Base-by-base conservation (phyloP, 2,888 invertebrate species). In the Arctia plantaginis region DNA sequence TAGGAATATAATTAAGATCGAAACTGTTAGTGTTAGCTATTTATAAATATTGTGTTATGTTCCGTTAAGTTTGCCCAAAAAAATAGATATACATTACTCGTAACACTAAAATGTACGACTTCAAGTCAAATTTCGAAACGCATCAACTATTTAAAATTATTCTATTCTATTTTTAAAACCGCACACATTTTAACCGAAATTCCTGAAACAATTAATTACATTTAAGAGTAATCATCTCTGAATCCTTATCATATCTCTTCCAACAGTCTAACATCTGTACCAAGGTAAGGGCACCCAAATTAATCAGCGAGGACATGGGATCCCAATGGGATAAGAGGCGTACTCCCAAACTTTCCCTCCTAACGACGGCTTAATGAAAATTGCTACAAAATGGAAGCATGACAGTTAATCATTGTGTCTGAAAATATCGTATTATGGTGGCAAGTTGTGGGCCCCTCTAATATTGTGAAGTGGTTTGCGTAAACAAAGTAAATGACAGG, bases 301-400 rank as follows among this genome's bases (percentile, higher is more conserved):
- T 93, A 93, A 93, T 93, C 90, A 91, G 85, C 79, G 80, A 83
- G 87, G 93, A 92, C 92, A 90, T 87, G 89, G 90, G 90, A 51
- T 84, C 82, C 80, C 82, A 51, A 76, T 78, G 75, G 90, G 91
- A 89, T 90, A 87, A 91, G 90, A 88, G 90, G 85, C 85, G 59
- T 67, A 77, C 90, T 90, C 88, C 85, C 87, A 92, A 93, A 89
- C 92, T 92, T 87, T 89, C 87, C 84, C 86, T 62, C 69, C 83
- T 93, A 92, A 93, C 91, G 92, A 91, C 88, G 89, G 91, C 89
- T 91, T 91, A 90, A 91, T 92, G 93, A 92, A 93, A 93, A 93
- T 92, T 90, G 88, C 86, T 81, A 78, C 77, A 76, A 80, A 84
- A 82, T 77, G 77, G 73, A 78, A 76, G 74, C 80, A 77, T 84